Evolutionary conservation across 2,797 vertebrate species (phyloP).

Genomic region (Leuciscus waleckii): DNA sequence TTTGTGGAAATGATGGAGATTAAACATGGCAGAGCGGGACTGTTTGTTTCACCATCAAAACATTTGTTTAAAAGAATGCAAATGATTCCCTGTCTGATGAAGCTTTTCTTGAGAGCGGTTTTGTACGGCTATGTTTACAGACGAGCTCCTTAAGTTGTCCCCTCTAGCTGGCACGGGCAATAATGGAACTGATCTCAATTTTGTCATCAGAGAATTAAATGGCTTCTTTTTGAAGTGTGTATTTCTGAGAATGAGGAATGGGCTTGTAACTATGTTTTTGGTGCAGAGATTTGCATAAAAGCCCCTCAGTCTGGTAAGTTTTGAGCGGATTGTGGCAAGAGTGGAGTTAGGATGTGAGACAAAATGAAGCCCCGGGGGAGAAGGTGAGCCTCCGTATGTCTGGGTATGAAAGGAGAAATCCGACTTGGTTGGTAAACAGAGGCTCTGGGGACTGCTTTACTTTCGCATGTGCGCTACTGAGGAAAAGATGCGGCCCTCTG

Average conservation of each 20-base stretch:
- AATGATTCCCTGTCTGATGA: conserved; percentile 50
- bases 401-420: conserved; percentile 80
- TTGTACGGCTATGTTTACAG: conserved; percentile 69
- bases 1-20: conserved; percentile 41
- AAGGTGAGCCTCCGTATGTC: conserved; percentile 79
- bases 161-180: conserved; percentile 70
- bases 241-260: conserved; percentile 72
- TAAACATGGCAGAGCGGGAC: conserved; percentile 42
- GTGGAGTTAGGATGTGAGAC: conserved; percentile 78
- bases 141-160: conserved; percentile 71
- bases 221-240: conserved; percentile 80
- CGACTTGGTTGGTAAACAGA: conserved; percentile 84
- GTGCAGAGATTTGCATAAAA: conserved; percentile 83
- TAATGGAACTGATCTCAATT: conserved; percentile 70
- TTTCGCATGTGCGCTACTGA: conserved; percentile 75
- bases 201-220: conserved; percentile 77
- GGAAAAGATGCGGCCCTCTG: conserved; percentile 74
- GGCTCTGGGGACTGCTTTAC: conserved; percentile 78
- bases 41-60: conserved; percentile 47
- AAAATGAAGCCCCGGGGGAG: conserved; percentile 76
- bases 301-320: conserved; percentile 78
- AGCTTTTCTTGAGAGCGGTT: conserved; percentile 58
- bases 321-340: conserved; percentile 79
- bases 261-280: conserved; percentile 77
- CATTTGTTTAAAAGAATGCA: conserved; percentile 58